Evolutionary conservation across 2,797 vertebrate species (phyloP).

Genomic region (Odontamblyopus rebecca): DNA sequence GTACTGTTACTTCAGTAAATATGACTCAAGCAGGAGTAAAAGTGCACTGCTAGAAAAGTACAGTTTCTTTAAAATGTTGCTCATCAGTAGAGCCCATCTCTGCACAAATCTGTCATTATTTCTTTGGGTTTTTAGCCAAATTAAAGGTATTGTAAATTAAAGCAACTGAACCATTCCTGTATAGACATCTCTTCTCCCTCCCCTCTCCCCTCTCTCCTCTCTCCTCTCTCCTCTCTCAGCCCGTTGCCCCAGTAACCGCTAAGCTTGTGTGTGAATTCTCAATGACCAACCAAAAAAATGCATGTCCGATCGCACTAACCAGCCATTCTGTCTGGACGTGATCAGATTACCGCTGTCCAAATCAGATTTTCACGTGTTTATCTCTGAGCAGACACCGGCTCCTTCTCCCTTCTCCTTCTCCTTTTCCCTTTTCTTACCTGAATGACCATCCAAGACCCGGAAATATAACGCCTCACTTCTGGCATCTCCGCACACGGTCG

Average conservation of each 20-base stretch:
- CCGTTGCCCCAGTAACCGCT: conserved; percentile 1
- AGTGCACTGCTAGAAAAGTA: no score
- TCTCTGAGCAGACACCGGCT: conserved; percentile 6
- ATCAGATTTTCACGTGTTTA: neutral
- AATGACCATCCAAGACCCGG: conserved; percentile 66
- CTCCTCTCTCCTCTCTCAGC: neutral
- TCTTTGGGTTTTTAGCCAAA: no score
- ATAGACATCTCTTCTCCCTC: neutral
- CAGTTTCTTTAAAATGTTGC: no score
- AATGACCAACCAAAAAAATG: conserved; percentile 1
- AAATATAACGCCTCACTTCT: conserved; percentile 66
- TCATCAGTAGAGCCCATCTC: neutral
- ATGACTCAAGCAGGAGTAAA: no score
- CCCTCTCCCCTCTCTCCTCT: neutral
- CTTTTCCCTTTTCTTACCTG: conserved; percentile 65
- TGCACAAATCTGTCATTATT: neutral
- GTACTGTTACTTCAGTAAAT: no score
- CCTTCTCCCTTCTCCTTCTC: neutral
- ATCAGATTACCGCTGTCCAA: neutral
- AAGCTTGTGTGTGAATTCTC: conserved; percentile 1
- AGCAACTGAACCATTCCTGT: no score
- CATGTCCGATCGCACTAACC: neutral
- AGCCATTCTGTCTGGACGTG: neutral
- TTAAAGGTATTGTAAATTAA: neutral
- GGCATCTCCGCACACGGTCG: conserved; percentile 75